These are phyloP conservation scores for Lutraria rhynchaena DNA, from an alignment of 1,140 invertebrate genomes.

Conservation along the genomic window DNA sequence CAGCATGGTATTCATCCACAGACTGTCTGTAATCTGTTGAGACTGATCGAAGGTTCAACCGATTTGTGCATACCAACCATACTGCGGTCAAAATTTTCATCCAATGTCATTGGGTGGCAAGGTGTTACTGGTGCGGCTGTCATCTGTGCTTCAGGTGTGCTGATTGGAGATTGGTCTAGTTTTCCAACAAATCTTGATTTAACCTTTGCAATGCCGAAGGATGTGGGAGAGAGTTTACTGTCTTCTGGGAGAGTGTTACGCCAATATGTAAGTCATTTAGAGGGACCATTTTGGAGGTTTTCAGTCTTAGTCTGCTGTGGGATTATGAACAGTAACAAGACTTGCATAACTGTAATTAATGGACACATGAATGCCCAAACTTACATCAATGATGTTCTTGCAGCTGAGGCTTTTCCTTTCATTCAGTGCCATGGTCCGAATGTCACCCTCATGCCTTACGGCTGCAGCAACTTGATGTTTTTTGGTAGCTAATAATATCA, in stretches of 20 bases:
- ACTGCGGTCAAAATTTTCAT: conserved; percentile 3
- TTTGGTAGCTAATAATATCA: conserved; percentile 15
- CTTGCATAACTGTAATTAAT: not conserved
- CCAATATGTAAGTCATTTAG: conserved; percentile 5
- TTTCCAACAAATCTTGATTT: not conserved
- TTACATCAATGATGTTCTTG: conserved; percentile 16
- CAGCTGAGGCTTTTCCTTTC: conserved; percentile 3
- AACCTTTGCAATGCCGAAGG: not conserved
- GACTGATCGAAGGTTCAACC: not conserved
- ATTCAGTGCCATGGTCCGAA: conserved; percentile 6
- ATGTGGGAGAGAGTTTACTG: not conserved
- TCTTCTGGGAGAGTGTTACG: not conserved
- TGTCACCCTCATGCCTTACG: not conserved
- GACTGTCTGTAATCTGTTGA: not conserved
- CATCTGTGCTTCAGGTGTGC: not conserved
- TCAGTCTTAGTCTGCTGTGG: conserved; percentile 13
- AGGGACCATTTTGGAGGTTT: not conserved
- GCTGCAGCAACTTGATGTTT: not conserved
- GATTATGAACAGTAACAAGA: conserved; percentile 5
- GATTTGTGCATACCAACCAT: not conserved
- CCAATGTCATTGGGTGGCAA: not conserved
- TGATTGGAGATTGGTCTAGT: not conserved
- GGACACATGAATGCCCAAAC: conserved; percentile 8
- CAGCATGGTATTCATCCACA: conserved; percentile 25
- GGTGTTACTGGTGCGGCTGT: not conserved